Conservation (phyloP, 2,797 vertebrate species). For the Acanthurus lineatus region DNA sequence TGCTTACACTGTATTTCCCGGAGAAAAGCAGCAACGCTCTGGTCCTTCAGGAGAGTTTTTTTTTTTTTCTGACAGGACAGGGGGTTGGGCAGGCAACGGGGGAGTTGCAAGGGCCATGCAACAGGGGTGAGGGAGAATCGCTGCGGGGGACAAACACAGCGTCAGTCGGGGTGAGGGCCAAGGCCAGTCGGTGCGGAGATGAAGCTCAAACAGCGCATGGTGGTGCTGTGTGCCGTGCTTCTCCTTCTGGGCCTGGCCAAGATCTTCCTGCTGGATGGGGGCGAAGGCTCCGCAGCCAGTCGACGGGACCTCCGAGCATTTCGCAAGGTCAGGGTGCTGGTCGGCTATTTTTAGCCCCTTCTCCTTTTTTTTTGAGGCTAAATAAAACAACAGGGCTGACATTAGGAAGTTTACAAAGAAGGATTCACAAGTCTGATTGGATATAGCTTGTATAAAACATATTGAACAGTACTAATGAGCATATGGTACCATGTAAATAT, state of each 20-base stretch:
- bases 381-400: not conserved
- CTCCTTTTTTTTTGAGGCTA: not conserved
- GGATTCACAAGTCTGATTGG: not conserved
- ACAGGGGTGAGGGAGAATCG: slow-evolving; percentile 74
- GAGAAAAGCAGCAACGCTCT: slow-evolving; percentile 3
- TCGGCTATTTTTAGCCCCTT: not conserved
- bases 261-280: slow-evolving; percentile 97
- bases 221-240: slow-evolving; percentile 94
- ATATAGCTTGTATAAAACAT: not conserved
- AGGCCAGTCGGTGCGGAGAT: slow-evolving; percentile 81
- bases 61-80: not conserved
- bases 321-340: slow-evolving; percentile 81
- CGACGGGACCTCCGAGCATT: slow-evolving; percentile 95
- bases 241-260: slow-evolving; percentile 98
- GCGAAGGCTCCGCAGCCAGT: slow-evolving; percentile 94
- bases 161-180: slow-evolving; percentile 50
- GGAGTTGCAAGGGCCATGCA: slow-evolving; percentile 70
- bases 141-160: slow-evolving; percentile 56
- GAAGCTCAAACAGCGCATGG: slow-evolving; percentile 99
- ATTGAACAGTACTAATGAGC: too few species aligned
- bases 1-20: slow-evolving; percentile 12
- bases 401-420: not conserved
- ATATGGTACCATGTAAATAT: not conserved
- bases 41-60: slow-evolving; percentile 4
- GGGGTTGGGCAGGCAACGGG: slow-evolving; percentile 5